Evolutionary conservation across 92 coral and sea anemone species (phyloP).

Genomic region (Siderastrea siderea): DNA sequence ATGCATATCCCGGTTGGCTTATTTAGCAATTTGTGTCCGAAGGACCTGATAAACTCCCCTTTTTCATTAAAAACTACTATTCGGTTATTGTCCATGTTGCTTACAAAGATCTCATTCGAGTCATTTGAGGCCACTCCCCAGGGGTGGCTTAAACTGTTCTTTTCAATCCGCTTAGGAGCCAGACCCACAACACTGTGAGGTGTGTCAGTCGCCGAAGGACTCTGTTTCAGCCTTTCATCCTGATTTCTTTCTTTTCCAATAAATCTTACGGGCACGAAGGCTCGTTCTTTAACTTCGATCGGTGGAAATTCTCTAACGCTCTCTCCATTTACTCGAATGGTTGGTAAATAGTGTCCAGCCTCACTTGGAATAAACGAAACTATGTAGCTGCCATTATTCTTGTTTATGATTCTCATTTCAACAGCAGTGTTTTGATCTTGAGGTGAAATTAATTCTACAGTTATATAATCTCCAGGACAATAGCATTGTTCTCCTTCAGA

Average conservation of each 20-base stretch:
- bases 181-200: background rate
- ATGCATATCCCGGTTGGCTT: constrained; percentile 9
- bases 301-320: too few relatives aligned
- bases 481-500: constrained; percentile 9
- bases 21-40: background rate
- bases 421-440: background rate
- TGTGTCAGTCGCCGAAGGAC: background rate
- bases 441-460: background rate
- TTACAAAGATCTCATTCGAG: background rate
- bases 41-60: background rate
- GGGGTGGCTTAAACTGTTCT: background rate
- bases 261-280: background rate
- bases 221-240: background rate
- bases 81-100: background rate
- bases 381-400: constrained; percentile 12
- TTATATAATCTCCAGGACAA: constrained; percentile 17
- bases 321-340: too few relatives aligned
- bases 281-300: too few relatives aligned
- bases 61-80: constrained; percentile 13
- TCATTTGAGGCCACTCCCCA: constrained; percentile 16
- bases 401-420: constrained; percentile 4
- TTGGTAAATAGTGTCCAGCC: too few relatives aligned
- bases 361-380: constrained; percentile 27
- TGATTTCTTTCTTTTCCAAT: too few relatives aligned
- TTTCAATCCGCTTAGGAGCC: background rate